Evolutionary conservation across 2,797 vertebrate species (phyloP), one percentile per base, ranked within the genome.

Genomic region (Helarctos malayanus): DNA sequence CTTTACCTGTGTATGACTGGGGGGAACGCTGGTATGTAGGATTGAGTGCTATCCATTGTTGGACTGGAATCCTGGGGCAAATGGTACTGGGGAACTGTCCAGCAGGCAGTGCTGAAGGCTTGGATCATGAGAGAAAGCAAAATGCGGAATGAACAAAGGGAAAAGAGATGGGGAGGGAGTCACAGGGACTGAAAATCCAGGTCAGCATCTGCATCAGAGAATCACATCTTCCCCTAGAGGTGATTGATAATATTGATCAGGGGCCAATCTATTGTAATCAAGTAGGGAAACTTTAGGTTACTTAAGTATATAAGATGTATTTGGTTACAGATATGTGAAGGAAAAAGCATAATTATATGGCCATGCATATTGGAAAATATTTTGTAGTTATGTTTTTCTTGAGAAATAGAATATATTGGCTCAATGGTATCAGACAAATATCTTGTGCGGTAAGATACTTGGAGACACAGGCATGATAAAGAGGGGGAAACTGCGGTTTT

Each of bases 341-440:
- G 59, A 63, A 61, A 65, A 57, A 45, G 35, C 10, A 21, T 54
- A 56, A 83, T 49, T 52, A 68, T 35, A n/a, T n/a, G 6, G 68
- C 18, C 13, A 10, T 61, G 5, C 5, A 27, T 91, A 69, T 65
- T 83, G 91, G 79, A 69, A 79, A 79, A 16, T 75, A 65, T 69
- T 89, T 95, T 79, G 35, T 54, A 81, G 71, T 29, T 16, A 15
- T 69, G 32, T 29, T 83, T 89, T 87, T 78, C 6, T 57, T 47
- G 90, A 93, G 73, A 91, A 91, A 81, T 59, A 96, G 69, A 95
- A 65, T 59, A 19, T 68, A 78, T 25, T 57, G 90, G 52, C 89
- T 91, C 94, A 27, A 63, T 91, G 47, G 91, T 94, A 65, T 59
- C 69, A 89, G 94, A 97, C 69, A 63, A 61, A 76, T 94, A 21